Evolutionary conservation across 2,113 vertebrate species (phyloP).

Genomic region (Leptosomus discolor): DNA sequence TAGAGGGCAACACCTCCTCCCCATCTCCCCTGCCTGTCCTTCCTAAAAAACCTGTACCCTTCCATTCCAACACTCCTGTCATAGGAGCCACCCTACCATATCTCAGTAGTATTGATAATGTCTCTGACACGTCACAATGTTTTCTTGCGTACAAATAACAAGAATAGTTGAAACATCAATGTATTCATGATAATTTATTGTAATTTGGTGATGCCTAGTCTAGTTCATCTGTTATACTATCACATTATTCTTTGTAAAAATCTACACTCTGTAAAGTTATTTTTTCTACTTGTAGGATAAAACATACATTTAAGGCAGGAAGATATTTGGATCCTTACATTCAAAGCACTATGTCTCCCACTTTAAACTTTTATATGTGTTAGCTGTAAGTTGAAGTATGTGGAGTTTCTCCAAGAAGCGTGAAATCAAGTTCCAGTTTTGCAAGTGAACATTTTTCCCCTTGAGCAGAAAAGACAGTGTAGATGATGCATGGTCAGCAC

Average conservation of each 20-base stretch:
- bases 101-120: neutral
- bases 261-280: neutral
- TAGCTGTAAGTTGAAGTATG: conserved; percentile 5
- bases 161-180: neutral
- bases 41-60: too few relatives aligned
- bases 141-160: neutral
- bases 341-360: neutral
- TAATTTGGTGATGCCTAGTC: neutral
- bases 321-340: neutral
- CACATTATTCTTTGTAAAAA: neutral
- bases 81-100: too few relatives aligned
- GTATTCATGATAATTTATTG: neutral
- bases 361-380: conserved; percentile 2
- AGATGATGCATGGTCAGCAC: neutral
- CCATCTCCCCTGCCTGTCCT: too few relatives aligned
- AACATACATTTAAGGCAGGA: neutral
- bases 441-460: conserved; percentile 46
- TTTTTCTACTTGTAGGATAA: neutral
- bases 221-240: neutral
- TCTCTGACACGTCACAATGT: neutral
- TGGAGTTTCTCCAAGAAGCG: conserved; percentile 24
- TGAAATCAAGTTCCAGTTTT: conserved; percentile 61
- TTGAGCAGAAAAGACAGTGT: conserved; percentile 18
- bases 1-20: too few relatives aligned
- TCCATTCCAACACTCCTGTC: too few relatives aligned